These are phyloP conservation scores for Lutraria lutraria DNA, from an alignment of 2,888 invertebrate genomes.

Conservation along the genomic window DNA sequence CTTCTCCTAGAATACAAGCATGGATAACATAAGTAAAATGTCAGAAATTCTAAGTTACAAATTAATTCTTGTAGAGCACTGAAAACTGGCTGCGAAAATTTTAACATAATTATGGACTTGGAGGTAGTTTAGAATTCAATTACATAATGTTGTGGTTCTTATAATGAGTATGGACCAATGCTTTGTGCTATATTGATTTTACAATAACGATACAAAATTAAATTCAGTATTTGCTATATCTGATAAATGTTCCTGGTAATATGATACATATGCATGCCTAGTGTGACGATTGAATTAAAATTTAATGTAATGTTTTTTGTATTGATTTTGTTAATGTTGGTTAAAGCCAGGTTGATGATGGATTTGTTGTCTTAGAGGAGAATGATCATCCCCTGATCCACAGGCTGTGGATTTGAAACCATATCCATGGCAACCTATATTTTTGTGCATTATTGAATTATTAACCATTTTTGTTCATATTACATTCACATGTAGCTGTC, in stretches of 20 bases:
- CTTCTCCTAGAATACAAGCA: background rate
- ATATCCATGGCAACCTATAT: too few relatives aligned
- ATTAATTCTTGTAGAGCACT: background rate
- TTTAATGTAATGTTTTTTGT: background rate
- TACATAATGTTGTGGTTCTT: background rate
- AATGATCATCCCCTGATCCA: too few relatives aligned
- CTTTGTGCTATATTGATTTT: background rate
- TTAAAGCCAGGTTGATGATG: background rate
- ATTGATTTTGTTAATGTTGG: background rate
- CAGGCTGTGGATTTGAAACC: too few relatives aligned
- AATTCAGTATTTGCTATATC: background rate
- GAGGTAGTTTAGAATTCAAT: background rate
- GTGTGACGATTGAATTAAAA: background rate
- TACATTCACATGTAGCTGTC: too few relatives aligned
- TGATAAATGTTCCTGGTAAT: background rate
- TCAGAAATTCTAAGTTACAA: slow-evolving; percentile 3
- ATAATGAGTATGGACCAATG: background rate
- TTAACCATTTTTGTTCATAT: too few relatives aligned
- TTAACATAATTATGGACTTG: background rate
- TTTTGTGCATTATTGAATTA: too few relatives aligned
- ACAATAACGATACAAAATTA: background rate
- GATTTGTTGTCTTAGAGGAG: too few relatives aligned
- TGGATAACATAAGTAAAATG: background rate
- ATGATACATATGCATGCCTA: background rate
- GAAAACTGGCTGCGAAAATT: background rate